A percentile compares a stretch with the other conserved stretches of the same genome.
Evolutionary conservation across 2,113 vertebrate genomes (phyloP).

Genomic region (Arenaria interpres): DNA sequence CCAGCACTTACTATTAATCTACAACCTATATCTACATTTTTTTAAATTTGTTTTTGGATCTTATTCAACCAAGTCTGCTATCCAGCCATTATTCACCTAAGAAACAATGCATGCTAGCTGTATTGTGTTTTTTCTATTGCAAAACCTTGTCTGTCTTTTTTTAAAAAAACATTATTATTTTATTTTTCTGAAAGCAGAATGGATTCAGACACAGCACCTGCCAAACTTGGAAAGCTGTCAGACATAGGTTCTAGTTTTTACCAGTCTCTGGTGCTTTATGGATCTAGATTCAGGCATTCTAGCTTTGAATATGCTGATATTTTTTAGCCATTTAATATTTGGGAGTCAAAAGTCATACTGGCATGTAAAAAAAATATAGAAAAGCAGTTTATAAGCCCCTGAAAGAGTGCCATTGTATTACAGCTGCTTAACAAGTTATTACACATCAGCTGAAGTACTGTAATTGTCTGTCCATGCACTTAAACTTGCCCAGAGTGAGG

Average conservation of each 20-base stretch:
- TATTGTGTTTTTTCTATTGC: not conserved
- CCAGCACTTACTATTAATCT: not conserved
- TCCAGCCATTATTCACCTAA: not conserved
- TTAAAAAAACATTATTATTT: not conserved
- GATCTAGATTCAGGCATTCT: not conserved
- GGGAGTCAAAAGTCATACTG: not conserved
- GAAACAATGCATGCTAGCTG: not conserved
- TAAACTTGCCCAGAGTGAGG: constrained; percentile 40
- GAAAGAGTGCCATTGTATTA: not conserved
- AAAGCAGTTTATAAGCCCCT: not conserved
- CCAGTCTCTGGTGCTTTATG: not conserved
- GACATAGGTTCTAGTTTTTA: not conserved
- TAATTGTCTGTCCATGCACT: constrained; percentile 15
- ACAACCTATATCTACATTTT: not conserved
- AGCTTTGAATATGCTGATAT: not conserved
- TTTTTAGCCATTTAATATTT: not conserved
- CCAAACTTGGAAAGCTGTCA: not conserved
- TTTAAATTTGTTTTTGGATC: not conserved
- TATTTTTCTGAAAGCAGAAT: not conserved
- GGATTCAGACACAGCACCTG: not conserved
- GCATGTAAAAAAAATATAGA: not conserved
- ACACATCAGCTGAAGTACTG: not conserved
- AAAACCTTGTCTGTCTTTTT: not conserved
- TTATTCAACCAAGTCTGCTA: not conserved
- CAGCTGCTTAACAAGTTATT: not conserved